Evolutionary conservation across 2,797 vertebrate species (phyloP).

Genomic region (Cuculus canorus): DNA sequence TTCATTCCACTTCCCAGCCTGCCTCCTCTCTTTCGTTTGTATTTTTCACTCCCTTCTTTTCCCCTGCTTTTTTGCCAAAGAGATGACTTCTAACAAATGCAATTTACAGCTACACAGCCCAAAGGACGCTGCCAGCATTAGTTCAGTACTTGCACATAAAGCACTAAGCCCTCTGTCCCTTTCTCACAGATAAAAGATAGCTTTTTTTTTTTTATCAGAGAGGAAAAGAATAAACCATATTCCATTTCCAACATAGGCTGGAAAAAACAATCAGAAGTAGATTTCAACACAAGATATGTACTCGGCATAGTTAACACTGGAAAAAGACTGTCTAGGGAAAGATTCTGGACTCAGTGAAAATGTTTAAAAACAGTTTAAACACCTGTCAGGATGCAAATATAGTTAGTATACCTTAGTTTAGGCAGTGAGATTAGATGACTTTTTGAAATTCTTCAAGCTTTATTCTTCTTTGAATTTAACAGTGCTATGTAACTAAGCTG

Average conservation of each 20-base stretch:
- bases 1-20: neutral
- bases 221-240: neutral
- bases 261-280: neutral
- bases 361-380: neutral
- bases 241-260: neutral
- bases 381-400: neutral
- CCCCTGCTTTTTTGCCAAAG: neutral
- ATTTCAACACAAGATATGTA: neutral
- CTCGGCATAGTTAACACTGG: neutral
- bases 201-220: neutral
- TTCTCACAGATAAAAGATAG: neutral
- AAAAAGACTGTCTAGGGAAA: neutral
- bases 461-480: neutral
- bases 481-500: neutral
- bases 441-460: neutral
- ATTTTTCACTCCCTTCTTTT: neutral
- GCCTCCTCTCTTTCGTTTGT: neutral
- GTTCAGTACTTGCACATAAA: neutral
- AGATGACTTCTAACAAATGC: neutral
- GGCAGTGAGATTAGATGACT: neutral
- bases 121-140: neutral
- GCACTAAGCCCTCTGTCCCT: neutral
- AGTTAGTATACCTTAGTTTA: neutral
- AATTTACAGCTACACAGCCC: neutral
- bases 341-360: neutral